Percentiles rank a stretch among this genome's conserved stretches.
Conservation (phyloP, 2,888 invertebrate species). For the Tetranychus piercei region DNA sequence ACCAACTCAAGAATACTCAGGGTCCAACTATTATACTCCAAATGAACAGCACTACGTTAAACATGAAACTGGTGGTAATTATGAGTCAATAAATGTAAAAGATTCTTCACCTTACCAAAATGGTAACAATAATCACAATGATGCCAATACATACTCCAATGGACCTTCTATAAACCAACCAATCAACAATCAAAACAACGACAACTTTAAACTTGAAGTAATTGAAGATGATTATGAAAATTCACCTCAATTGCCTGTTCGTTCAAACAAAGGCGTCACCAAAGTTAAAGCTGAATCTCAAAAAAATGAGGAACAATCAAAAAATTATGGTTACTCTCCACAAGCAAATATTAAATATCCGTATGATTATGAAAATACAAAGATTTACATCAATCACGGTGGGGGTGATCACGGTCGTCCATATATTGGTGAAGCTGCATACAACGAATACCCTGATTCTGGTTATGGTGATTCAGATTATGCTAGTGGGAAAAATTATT, state of each 20-base stretch:
- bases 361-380: slow-evolving; percentile 5
- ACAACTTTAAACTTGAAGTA: neutral
- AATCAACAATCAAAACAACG: neutral
- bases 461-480: neutral
- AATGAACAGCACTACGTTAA: neutral
- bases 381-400: neutral
- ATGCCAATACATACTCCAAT: too few relatives aligned
- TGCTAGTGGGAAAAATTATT: neutral
- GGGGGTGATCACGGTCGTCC: neutral
- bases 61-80: neutral
- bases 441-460: neutral
- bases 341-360: neutral
- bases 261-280: neutral
- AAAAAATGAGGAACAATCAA: neutral
- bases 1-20: neutral
- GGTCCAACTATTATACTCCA: neutral
- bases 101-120: neutral
- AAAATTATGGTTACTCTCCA: neutral
- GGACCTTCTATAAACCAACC: neutral
- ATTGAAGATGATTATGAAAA: slow-evolving; percentile 5
- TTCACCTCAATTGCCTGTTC: neutral
- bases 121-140: neutral
- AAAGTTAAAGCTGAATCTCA: neutral
- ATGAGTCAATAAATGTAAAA: neutral
- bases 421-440: neutral